These are phyloP conservation scores for Drosophila macrospina DNA, from an alignment of 2,888 invertebrate genomes.

Conservation along the genomic window DNA sequence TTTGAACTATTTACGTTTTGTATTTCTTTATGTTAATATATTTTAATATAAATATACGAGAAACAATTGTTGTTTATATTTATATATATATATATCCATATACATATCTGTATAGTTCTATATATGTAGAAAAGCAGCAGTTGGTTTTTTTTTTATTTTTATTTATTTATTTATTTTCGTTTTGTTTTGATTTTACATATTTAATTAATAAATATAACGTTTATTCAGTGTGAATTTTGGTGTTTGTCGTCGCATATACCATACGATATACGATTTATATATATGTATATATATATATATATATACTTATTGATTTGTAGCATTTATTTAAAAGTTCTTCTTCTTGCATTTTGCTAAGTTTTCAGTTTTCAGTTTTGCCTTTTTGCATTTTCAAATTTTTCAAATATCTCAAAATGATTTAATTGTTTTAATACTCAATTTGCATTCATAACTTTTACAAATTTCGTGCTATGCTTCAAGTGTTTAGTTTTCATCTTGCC, in stretches of 20 bases:
- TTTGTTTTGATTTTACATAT: slow-evolving; percentile 67
- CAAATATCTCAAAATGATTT: slow-evolving; percentile 35
- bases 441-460: no score
- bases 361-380: slow-evolving; percentile 14
- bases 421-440: slow-evolving; percentile 11
- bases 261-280: slow-evolving; percentile 46
- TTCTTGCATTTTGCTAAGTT: slow-evolving; percentile 40
- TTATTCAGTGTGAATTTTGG: slow-evolving; percentile 80
- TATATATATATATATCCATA: slow-evolving; percentile 41
- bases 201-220: slow-evolving; percentile 80
- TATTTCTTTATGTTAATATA: slow-evolving; percentile 60
- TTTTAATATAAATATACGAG: slow-evolving; percentile 78
- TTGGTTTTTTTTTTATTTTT: slow-evolving; percentile 32
- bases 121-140: slow-evolving; percentile 77
- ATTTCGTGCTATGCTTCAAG: slow-evolving; percentile 35
- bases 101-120: slow-evolving; percentile 46
- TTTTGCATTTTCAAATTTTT: slow-evolving; percentile 13
- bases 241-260: slow-evolving; percentile 59
- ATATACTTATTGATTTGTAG: slow-evolving; percentile 44
- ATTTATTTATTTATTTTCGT: slow-evolving; percentile 18
- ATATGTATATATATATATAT: no score
- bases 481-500: not conserved
- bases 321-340: slow-evolving; percentile 47
- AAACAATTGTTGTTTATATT: slow-evolving; percentile 71
- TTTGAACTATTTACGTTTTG: slow-evolving; percentile 74